phyloP scores from a whole-genome alignment of 2,797 vertebrate species.

The Manis crassicaudata region DNA sequence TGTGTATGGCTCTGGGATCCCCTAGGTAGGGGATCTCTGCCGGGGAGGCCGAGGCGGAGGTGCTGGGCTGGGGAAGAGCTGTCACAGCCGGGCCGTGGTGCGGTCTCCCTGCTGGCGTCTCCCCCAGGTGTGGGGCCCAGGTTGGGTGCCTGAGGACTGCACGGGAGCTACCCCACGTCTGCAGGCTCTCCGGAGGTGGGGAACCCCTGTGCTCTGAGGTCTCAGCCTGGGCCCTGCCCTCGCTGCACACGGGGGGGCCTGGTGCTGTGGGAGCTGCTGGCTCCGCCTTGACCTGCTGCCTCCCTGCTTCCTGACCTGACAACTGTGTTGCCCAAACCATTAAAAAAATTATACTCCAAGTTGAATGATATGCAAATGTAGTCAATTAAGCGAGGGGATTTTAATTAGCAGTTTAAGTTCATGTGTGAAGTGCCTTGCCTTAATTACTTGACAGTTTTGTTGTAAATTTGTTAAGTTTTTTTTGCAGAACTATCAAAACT shows the following conservation, averaged over 20 bases:
- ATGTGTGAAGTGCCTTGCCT: conserved; percentile 90
- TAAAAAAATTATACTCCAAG: conserved; percentile 79
- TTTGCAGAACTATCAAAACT: conserved; percentile 87
- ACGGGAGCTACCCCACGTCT: neutral
- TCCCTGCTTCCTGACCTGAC: conserved; percentile 57
- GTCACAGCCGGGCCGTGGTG: too few relatives aligned
- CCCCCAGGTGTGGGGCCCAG: neutral
- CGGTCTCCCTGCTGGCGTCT: too few relatives aligned
- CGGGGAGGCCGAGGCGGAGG: neutral
- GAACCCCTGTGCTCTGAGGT: accelerated
- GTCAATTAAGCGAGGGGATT: conserved; percentile 92
- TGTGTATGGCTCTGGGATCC: accelerated
- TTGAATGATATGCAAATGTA: conserved; percentile 92
- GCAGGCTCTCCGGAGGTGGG: neutral
- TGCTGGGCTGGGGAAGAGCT: neutral
- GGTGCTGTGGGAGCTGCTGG: neutral
- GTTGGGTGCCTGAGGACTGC: neutral
- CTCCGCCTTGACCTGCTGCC: conserved; percentile 62
- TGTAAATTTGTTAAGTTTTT: conserved; percentile 89
- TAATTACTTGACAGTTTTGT: conserved; percentile 92
- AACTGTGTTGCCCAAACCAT: conserved; percentile 81
- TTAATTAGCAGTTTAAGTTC: conserved; percentile 93
- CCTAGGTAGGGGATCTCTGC: neutral
- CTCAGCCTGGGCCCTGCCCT: neutral
- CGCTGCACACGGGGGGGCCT: too few relatives aligned